Evolutionary conservation across 1,140 invertebrate genomes (phyloP).

Genomic region (Drosophila repleta): DNA sequence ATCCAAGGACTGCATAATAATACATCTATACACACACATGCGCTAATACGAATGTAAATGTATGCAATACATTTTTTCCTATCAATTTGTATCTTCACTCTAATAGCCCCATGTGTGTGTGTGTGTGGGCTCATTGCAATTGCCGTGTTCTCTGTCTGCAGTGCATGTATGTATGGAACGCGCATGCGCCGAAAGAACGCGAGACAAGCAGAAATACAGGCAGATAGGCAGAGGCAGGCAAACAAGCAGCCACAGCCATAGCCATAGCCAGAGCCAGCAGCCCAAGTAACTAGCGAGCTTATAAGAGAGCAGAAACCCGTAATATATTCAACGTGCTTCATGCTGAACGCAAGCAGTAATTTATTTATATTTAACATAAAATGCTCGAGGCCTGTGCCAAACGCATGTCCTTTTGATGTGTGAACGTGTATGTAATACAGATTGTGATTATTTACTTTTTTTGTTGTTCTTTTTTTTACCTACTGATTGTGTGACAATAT

Average conservation of each 20-base stretch:
- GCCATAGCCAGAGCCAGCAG: conserved; percentile 20
- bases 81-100: not conserved
- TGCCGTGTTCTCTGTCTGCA: conserved; percentile 14
- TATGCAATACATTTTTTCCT: conserved; percentile 10
- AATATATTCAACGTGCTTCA: conserved; percentile 66
- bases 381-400: conserved; percentile 65
- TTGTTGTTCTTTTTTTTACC: not conserved
- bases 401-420: conserved; percentile 62
- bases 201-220: conserved; percentile 5
- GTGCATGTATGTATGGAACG: conserved; percentile 2
- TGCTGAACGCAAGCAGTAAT: conserved; percentile 46
- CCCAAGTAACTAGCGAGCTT: conserved; percentile 54
- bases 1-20: conserved; percentile 9
- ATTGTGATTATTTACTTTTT: conserved; percentile 27
- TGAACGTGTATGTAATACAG: conserved; percentile 45
- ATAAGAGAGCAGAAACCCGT: conserved; percentile 61
- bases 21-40: not conserved
- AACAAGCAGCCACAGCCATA: conserved; percentile 19
- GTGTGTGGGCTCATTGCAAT: conserved; percentile 10
- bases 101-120: not conserved
- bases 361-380: conserved; percentile 65
- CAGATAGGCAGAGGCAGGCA: conserved; percentile 18
- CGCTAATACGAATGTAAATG: not conserved
- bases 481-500: conserved; percentile 30
- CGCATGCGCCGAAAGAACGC: conserved; percentile 35